A percentile compares a stretch with the other conserved stretches of the same genome.
Conservation (phyloP, 2,888 invertebrate species). For the Endotricha flammealis region DNA sequence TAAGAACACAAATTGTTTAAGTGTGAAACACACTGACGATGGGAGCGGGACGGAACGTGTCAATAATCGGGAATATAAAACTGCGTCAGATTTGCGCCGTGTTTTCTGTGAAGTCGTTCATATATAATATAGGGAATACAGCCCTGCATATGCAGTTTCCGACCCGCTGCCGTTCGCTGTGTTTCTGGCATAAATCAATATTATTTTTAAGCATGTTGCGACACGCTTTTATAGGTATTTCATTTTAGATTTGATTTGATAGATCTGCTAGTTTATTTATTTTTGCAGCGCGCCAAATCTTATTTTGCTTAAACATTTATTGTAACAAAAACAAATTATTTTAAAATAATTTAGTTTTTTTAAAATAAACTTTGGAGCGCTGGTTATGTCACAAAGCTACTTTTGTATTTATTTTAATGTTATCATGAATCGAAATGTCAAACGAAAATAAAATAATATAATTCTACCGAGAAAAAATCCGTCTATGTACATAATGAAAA, state of each 20-base stretch:
- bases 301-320: constrained; percentile 13
- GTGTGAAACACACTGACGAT: no score
- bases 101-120: no score
- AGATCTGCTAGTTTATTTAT: constrained; percentile 71
- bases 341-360: constrained; percentile 16
- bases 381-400: constrained; percentile 37
- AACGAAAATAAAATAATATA: neutral
- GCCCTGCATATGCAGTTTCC: no score
- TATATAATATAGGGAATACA: no score
- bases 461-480: constrained; percentile 1
- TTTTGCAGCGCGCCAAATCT: constrained; percentile 24
- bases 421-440: constrained; percentile 12
- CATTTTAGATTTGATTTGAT: constrained; percentile 29
- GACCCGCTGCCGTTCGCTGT: no score
- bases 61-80: no score
- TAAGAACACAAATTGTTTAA: constrained; percentile 18
- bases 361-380: constrained; percentile 25
- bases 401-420: constrained; percentile 20
- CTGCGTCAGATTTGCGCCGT: no score
- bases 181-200: no score
- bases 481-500: constrained; percentile 6
- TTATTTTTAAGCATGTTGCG: constrained; percentile 12
- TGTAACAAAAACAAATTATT: constrained; percentile 15
- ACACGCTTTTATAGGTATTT: constrained; percentile 27
- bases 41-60: no score